phyloP scores from a whole-genome alignment of 35 echinoderm and acorn worm genomes.

The Chiridota heheva region DNA sequence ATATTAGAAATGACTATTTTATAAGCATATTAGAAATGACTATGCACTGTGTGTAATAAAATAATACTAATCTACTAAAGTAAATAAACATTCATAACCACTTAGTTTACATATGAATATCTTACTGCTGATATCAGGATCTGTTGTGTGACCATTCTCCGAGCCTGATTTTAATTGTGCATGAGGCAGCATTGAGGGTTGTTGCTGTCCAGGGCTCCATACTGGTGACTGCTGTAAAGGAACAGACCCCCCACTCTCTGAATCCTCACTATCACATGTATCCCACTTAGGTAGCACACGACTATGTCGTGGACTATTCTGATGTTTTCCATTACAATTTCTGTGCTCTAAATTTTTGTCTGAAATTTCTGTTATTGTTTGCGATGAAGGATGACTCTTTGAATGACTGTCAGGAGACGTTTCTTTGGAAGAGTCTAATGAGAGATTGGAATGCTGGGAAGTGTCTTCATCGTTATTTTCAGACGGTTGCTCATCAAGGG shows the following conservation, averaged over 20 bases:
- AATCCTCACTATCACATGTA: conserved; percentile 47
- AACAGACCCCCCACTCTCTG: conserved; percentile 34
- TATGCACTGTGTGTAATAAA: too few species aligned
- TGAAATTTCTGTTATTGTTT: background rate
- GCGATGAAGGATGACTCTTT: conserved; percentile 10
- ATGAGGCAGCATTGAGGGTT: too few species aligned
- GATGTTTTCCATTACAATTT: conserved; percentile 2
- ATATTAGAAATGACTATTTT: too few species aligned
- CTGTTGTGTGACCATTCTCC: too few species aligned
- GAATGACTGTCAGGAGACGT: background rate
- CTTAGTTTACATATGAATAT: too few species aligned
- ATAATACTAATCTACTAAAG: too few species aligned
- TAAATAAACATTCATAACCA: too few species aligned
- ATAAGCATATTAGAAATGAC: too few species aligned
- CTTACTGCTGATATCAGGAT: too few species aligned
- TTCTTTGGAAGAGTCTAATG: conserved; percentile 49
- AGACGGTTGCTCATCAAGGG: conserved; percentile 41
- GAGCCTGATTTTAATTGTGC: too few species aligned
- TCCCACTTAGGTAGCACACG: conserved; percentile 36
- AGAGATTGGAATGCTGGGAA: conserved; percentile 54
- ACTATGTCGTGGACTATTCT: background rate
- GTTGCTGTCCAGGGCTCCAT: too few species aligned
- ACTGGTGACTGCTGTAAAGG: too few species aligned
- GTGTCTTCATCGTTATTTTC: conserved; percentile 46
- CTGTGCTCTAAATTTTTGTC: conserved; percentile 23